phyloP scores from a whole-genome alignment of 2,113 vertebrate species.

The Beaufortia kweichowensis region DNA sequence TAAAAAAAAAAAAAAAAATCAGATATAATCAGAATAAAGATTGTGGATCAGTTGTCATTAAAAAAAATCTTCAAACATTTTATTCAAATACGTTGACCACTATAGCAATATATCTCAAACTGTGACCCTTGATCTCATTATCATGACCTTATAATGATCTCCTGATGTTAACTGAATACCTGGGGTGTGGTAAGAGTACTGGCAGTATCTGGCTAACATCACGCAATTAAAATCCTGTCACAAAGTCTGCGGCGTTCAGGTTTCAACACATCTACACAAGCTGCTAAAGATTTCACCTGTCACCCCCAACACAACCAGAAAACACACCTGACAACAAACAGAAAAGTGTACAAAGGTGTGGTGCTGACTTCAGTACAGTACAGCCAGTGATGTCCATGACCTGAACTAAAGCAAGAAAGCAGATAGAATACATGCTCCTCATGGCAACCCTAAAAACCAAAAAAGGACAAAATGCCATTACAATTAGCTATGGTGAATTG shows the following conservation, averaged over 20 bases:
- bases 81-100: too few species aligned
- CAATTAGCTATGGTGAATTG: neutral
- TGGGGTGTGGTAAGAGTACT: slow-evolving; percentile 3
- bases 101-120: too few species aligned
- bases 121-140: neutral
- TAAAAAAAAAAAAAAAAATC: too few species aligned
- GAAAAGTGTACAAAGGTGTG: slow-evolving; percentile 1
- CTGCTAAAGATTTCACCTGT: neutral
- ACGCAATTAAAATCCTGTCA: neutral
- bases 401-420: neutral
- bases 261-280: slow-evolving; percentile 28
- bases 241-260: neutral
- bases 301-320: neutral
- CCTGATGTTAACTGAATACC: neutral
- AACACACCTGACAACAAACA: neutral
- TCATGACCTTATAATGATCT: neutral
- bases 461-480: neutral
- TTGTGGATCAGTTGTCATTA: too few species aligned
- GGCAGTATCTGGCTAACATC: slow-evolving; percentile 16
- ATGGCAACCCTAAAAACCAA: too few species aligned
- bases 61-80: too few species aligned
- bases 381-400: neutral
- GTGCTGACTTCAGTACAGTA: slow-evolving; percentile 1
- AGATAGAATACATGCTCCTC: neutral
- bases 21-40: too few species aligned